Conservation (phyloP, 2,888 invertebrate species). For the Andrena marginata region DNA sequence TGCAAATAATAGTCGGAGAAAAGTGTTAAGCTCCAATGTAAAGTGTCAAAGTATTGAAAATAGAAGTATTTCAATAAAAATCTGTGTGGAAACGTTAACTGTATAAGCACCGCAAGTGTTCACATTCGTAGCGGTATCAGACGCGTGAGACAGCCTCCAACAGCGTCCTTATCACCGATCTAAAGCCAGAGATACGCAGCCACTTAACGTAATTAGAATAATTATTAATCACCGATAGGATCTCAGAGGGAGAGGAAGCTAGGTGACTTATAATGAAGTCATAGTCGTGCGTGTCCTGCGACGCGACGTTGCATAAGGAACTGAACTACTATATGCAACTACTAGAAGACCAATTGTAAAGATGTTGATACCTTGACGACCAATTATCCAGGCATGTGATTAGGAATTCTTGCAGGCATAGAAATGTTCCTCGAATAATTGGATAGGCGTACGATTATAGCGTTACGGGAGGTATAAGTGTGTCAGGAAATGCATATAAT, state of each 20-base stretch:
- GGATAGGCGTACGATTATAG: not conserved
- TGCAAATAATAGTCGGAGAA: no score
- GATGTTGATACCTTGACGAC: constrained; percentile 23
- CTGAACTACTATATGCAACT: not conserved
- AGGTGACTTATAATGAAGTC: constrained; percentile 13
- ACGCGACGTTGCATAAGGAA: constrained; percentile 29
- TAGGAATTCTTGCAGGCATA: constrained; percentile 16
- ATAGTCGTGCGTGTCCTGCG: constrained; percentile 13
- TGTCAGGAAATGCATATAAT: not conserved
- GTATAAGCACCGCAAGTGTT: not conserved
- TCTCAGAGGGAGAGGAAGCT: constrained; percentile 29
- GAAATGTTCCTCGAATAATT: constrained; percentile 5
- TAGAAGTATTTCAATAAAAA: not conserved
- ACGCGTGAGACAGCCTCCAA: not conserved
- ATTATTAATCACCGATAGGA: constrained; percentile 36
- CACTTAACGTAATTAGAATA: constrained; percentile 40
- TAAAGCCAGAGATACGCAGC: constrained; percentile 4
- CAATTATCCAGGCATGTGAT: constrained; percentile 11
- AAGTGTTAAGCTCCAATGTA: no score
- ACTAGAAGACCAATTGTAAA: constrained; percentile 5
- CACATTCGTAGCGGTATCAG: not conserved
- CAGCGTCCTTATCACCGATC: constrained; percentile 1
- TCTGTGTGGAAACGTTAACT: not conserved
- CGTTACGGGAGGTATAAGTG: not conserved
- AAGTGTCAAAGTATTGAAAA: not conserved